Conservation (phyloP, 2,888 invertebrate species). For the Tenthredo notha region DNA sequence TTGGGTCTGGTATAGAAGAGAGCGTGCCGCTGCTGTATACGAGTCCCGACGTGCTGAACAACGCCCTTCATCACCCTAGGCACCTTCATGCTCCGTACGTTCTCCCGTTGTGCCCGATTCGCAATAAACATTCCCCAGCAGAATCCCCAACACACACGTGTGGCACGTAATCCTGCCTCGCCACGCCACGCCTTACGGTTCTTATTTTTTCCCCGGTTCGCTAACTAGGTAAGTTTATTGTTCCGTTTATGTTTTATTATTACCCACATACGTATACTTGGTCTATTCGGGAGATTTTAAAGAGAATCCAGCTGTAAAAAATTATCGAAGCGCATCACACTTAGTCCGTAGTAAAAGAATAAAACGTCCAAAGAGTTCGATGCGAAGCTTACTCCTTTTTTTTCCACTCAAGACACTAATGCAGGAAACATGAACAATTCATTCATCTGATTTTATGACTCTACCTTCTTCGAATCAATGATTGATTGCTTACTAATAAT, state of each 20-base stretch:
- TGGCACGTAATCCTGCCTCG: constrained; percentile 61
- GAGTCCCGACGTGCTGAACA: constrained; percentile 76
- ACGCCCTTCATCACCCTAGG: constrained; percentile 76
- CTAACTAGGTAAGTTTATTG: constrained; percentile 72
- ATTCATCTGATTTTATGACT: neutral
- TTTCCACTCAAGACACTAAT: neutral
- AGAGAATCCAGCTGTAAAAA: neutral
- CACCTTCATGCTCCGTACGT: constrained; percentile 72
- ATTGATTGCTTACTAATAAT: neutral
- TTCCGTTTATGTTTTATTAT: constrained; percentile 59
- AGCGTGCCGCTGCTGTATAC: constrained; percentile 78
- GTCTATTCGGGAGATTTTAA: neutral
- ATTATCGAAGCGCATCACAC: too few species aligned
- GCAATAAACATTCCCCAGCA: constrained; percentile 69
- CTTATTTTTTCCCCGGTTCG: constrained; percentile 72
- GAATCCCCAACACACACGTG: constrained; percentile 64
- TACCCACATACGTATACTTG: constrained; percentile 24
- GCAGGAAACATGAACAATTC: neutral
- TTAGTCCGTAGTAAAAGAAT: neutral
- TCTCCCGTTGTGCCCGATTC: constrained; percentile 69
- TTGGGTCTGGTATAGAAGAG: constrained; percentile 68
- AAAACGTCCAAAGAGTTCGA: neutral
- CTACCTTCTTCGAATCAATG: neutral
- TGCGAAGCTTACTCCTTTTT: neutral
- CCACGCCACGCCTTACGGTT: constrained; percentile 60